phyloP scores from a whole-genome alignment of 2,797 vertebrate genomes.

The Apodemus agrarius region DNA sequence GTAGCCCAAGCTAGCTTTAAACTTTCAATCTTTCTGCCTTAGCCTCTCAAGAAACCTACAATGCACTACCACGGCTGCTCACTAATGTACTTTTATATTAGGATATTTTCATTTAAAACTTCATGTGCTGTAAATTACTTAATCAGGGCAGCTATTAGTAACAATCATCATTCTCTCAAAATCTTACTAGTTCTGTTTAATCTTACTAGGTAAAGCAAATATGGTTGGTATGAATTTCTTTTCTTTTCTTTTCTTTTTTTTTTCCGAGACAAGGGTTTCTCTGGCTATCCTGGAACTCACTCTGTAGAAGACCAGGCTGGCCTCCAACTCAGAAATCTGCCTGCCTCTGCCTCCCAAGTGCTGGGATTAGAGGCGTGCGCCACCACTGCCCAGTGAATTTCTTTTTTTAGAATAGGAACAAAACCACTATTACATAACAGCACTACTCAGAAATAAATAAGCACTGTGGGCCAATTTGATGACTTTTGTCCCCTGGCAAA shows the following conservation, averaged over 20 bases:
- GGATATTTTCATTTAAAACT: slow-evolving; percentile 39
- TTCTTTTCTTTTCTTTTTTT: too few relatives aligned
- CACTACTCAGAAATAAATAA: not conserved
- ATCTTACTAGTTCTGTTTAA: slow-evolving; percentile 26
- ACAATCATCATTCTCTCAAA: slow-evolving; percentile 37
- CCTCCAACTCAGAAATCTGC: too few relatives aligned
- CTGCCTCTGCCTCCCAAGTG: too few relatives aligned
- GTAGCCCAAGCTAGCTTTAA: not conserved
- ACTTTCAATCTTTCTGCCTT: not conserved
- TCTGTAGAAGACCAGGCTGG: too few relatives aligned
- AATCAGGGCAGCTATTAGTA: not conserved
- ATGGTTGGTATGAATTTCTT: not conserved
- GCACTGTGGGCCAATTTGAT: not conserved
- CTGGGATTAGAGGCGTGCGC: too few relatives aligned
- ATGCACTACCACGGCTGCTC: not conserved
- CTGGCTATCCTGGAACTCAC: too few relatives aligned
- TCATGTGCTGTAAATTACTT: slow-evolving; percentile 39
- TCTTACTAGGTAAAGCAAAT: slow-evolving; percentile 17
- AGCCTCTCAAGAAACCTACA: not conserved
- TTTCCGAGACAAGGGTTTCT: too few relatives aligned
- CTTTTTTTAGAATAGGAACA: not conserved
- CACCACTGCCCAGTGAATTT: too few relatives aligned
- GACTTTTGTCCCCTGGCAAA: not conserved
- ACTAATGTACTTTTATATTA: slow-evolving; percentile 27
- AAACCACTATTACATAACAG: not conserved